A percentile compares a stretch with the other conserved stretches of the same genome.
Evolutionary conservation across 2,888 invertebrate genomes (phyloP).

Genomic region (Laothoe populi): DNA sequence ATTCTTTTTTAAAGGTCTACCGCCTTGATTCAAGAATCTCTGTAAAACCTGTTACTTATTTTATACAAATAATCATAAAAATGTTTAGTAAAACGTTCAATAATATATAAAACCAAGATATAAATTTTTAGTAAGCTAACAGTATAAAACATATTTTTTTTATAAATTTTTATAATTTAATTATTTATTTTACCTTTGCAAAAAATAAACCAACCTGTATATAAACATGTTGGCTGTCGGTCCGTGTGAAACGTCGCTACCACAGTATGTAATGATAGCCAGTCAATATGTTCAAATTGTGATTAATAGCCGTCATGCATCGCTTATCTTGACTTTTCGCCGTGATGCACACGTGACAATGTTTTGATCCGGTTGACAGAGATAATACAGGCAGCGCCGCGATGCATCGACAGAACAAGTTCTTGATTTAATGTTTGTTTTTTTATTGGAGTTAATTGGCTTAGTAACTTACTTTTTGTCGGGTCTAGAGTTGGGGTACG

Average conservation of each 20-base stretch:
- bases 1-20: too few species aligned
- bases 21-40: too few species aligned
- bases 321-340: slow-evolving; percentile 50
- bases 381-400: slow-evolving; percentile 17
- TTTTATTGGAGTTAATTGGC: neutral
- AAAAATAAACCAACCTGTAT: slow-evolving; percentile 49
- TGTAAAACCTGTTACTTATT: too few species aligned
- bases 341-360: slow-evolving; percentile 47
- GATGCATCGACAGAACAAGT: slow-evolving; percentile 21
- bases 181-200: too few species aligned
- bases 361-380: slow-evolving; percentile 45
- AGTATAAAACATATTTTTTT: too few species aligned
- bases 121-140: too few species aligned
- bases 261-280: slow-evolving; percentile 64
- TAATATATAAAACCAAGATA: too few species aligned
- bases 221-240: slow-evolving; percentile 51
- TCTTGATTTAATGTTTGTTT: neutral
- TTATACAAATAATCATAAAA: too few species aligned
- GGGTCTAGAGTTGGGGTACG: too few species aligned
- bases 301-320: slow-evolving; percentile 67
- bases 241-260: slow-evolving; percentile 68
- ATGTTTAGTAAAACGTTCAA: too few species aligned
- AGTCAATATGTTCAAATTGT: slow-evolving; percentile 80
- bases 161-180: too few species aligned
- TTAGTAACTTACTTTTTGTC: too few species aligned